Conservation (phyloP, 2,888 invertebrate genomes). For the Pyrrhosoma nymphula region DNA sequence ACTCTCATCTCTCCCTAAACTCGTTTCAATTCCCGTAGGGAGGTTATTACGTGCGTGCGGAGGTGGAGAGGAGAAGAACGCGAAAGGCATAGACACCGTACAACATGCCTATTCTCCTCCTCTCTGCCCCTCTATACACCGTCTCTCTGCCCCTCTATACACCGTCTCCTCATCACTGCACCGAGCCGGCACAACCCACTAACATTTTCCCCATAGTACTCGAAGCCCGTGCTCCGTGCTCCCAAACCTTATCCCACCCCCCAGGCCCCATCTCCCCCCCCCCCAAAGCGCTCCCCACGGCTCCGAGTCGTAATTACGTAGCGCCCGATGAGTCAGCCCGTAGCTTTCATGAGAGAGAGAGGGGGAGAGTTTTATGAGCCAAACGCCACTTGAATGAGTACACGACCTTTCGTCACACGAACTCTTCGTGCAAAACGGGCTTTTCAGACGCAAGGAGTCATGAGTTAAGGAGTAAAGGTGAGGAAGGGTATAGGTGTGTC, state of each 20-base stretch:
- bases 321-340: background rate
- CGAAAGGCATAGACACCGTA: background rate
- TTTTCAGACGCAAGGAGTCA: background rate
- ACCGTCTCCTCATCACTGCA: background rate
- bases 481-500: background rate
- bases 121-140: background rate
- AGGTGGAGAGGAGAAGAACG: background rate
- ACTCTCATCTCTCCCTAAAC: background rate
- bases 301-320: background rate
- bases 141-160: background rate
- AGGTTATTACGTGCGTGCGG: background rate
- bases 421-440: background rate
- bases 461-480: background rate
- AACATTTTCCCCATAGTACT: background rate
- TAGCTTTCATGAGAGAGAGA: background rate
- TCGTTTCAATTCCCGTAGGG: background rate
- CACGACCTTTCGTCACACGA: conserved; percentile 8
- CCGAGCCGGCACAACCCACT: background rate
- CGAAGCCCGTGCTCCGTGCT: background rate
- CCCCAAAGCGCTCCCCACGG: background rate
- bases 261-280: background rate
- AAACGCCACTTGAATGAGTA: conserved; percentile 26
- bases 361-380: background rate
- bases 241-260: background rate
- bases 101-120: background rate